Base-by-base conservation (phyloP, 1,140 invertebrate genomes). In the Dendrolimus kikuchii region DNA sequence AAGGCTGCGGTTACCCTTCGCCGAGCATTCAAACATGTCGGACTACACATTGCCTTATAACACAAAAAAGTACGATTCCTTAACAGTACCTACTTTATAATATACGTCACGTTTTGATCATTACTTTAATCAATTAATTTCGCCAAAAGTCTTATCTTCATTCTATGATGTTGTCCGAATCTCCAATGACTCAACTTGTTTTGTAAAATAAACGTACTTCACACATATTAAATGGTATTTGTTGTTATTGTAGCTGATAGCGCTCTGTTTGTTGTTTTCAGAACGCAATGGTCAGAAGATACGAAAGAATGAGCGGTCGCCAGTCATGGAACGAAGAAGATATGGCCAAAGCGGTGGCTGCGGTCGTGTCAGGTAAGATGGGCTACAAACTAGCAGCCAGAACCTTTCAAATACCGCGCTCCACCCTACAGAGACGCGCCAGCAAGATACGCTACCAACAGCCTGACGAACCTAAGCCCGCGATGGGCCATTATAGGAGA, bases 291-390 rank as follows among this genome's bases (percentile, higher is more conserved):
- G 81, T 89, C 52, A 67, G 81, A 55, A 86, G 73, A 74, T 88
- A 88, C 75, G 85, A 85, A 71, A 85, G 87, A 65, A 86, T 86
- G 75, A 88, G 82, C 60, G 80, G 84, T 49, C 77, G 86, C 49
- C 85, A 88, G 71, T 79, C 76, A 42, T 88, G 87, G 87, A 81
- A 65, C 62, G 79, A 86, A 71, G 84, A 86, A 53, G 76, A 83
- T 59, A 88, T 88, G 87, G 78, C 83, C 40, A 77, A 74, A 61
- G 85, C 87, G 38, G 85, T 88, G 7, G 74, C 77, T 9, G 84
- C 83, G 43, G 86, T 88, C 5, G 80, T 88, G 5, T 85, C 81
- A 62, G 85, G 86, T 55, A 81, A 86, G 66, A 87, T 88, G 86
- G 85, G 85, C 36, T 88, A 85, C 68, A 84, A 87, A 53, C 67